Evolutionary conservation across 2,888 invertebrate species (phyloP), one percentile per base, ranked within the genome.

Genomic region (Hypena proboscidalis): DNA sequence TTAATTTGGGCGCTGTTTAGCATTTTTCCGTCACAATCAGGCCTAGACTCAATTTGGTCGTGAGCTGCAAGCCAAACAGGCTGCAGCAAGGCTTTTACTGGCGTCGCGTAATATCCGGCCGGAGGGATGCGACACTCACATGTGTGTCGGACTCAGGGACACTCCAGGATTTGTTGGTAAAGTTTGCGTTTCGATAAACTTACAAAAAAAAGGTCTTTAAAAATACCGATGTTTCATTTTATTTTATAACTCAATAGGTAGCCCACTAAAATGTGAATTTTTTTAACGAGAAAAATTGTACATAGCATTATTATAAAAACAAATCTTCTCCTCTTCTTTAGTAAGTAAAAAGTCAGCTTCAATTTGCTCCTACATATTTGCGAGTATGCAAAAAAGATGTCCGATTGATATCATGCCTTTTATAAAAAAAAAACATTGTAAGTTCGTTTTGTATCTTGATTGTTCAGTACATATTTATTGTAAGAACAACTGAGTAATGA

Each of bases 21-120:
- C 71, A 68, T 71, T 68, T 70, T 67, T 55, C 35, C 51, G 26
- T 54, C 37, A 65, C 58, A 61, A 65, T 57, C 65, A 57, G 51
- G 15, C 51, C 61, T 63, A 63, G 64, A 66, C 65, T 68, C 64
- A 59, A 70, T 70, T 64, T 61, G 23, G 41, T 53, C 44, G 60
- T 63, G 64, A 71, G 71, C 66, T 58, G 61, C 36, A 50, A 52
- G 30, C 42, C 53, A 67, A 66, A 58, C 58, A 56, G 37, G 31
- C 37, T 14, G 44, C 41, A 19, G 20, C 44, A 42, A 37, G 39
- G 61, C 58, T 48, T 36, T 55, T 34, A 54, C 44, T 32, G 14
- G 20, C 34, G 56, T 56, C 37, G 49, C 38, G 56, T 46, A 63
- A 66, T 56, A 58, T 62, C 67, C 63, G 63, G 59, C 31, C 8